Evolutionary conservation across 2,113 vertebrate species (phyloP).

Genomic region (Octodon degus): DNA sequence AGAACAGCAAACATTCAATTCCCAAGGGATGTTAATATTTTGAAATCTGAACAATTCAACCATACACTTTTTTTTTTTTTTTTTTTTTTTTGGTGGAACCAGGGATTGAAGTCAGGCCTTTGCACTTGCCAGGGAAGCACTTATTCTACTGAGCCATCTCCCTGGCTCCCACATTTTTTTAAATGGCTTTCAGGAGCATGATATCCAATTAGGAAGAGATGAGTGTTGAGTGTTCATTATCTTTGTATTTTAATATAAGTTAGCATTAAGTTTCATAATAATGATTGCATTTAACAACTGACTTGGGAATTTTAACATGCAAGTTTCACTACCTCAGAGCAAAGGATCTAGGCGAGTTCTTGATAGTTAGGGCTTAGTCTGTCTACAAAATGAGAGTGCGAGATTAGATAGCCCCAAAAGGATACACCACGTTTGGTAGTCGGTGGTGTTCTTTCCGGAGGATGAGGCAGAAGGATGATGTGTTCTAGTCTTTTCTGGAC

Average conservation of each 20-base stretch:
- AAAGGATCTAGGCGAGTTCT: not conserved
- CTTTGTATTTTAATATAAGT: slow-evolving; percentile 14
- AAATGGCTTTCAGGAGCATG: not conserved
- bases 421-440: not conserved
- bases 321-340: not conserved
- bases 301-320: not conserved
- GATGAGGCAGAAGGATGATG: not conserved
- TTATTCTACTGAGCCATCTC: no score
- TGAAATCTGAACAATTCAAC: not conserved
- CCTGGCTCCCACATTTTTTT: not conserved
- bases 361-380: not conserved
- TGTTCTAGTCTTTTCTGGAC: not conserved
- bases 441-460: not conserved
- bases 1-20: not conserved
- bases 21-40: not conserved
- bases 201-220: not conserved
- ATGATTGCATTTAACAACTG: not conserved
- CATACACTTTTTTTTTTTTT: no score
- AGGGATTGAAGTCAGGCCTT: no score
- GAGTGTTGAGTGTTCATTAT: not conserved
- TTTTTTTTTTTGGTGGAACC: no score
- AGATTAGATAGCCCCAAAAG: not conserved
- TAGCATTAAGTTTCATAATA: not conserved
- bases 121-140: no score
- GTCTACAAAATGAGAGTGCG: not conserved